phyloP scores from a whole-genome alignment of 2,888 invertebrate species.

The Eristalis intricaria region DNA sequence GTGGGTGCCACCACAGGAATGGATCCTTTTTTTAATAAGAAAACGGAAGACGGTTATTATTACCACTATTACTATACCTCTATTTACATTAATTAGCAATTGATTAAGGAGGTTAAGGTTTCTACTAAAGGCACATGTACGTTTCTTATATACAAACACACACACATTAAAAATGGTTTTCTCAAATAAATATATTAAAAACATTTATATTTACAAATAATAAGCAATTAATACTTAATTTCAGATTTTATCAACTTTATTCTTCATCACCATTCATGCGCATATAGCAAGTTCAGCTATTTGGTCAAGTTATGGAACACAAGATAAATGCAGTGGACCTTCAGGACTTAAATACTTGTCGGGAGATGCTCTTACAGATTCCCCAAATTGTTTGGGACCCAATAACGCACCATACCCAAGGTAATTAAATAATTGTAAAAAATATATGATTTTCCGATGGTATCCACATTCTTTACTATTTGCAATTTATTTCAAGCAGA shows the following conservation, averaged over 20 bases:
- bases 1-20: too few species aligned
- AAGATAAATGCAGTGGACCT: conserved; percentile 84
- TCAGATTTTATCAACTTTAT: conserved; percentile 78
- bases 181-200: neutral
- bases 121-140: too few species aligned
- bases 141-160: too few species aligned
- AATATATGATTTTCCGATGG: neutral
- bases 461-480: neutral
- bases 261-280: conserved; percentile 76
- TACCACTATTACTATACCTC: too few species aligned
- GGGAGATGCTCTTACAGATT: conserved; percentile 92
- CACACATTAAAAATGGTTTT: too few species aligned
- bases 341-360: conserved; percentile 90
- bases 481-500: neutral
- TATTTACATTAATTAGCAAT: too few species aligned
- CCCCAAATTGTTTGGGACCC: conserved; percentile 90
- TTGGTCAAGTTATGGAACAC: conserved; percentile 77
- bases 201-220: neutral
- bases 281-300: conserved; percentile 77
- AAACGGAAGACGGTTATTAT: too few species aligned
- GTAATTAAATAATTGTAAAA: conserved; percentile 82
- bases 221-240: conserved; percentile 63
- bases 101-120: too few species aligned
- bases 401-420: conserved; percentile 92
- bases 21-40: too few species aligned